Base-by-base conservation (phyloP, 1,140 invertebrate genomes). In the Pseudomyrmex pallidus region DNA sequence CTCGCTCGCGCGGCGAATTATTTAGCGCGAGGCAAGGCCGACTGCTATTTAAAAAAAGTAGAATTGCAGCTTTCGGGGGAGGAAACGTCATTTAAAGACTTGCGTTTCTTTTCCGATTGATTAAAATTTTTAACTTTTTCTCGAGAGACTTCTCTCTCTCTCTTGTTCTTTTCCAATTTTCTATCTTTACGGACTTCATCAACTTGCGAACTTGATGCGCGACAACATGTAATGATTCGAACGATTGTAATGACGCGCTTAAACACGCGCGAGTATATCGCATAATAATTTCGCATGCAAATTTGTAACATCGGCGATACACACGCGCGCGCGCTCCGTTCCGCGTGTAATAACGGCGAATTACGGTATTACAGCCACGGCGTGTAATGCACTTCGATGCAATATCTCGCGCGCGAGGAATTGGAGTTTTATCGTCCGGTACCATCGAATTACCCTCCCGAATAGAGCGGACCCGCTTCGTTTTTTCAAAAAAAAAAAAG, bases 281-380 rank as follows among this genome's bases (percentile, higher is more conserved):
- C 35, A 3, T 5, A 57, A 77, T 67, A 57, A 77, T 67, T 67
- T 67, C 12, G 4, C 35, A 66, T 57, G 35, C n/a, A 56, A 77
- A 77, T 46, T 44, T 44, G 9, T 54, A 35, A 17, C 22, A 52
- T 25, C 8, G 13, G 10, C 25, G 68, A 64, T 22, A 66, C 44
- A 54, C 20, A 22, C 15, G 10, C 50, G 25, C 17, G n/a, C 20
- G 13, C 2, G 20, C 10, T 3, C 25, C 20, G n/a, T 1, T 22
- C 9, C 12, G 17, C 12, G 13, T 15, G 8, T 22, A 56, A 64
- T 35, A 54, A 77, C 17, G 4, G 3, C 8, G 22, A 56, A 77
- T 76, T 64, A 64, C 46, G 9, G 17, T 17, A 54, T 56, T 66
- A 25, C 48, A 54, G 13, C 13, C n/a, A 15, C 56, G 2, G 13